Percentiles rank a stretch among this genome's conserved stretches.
Evolutionary conservation across 2,797 vertebrate species (phyloP).

Genomic region (Heliangelus exortis): DNA sequence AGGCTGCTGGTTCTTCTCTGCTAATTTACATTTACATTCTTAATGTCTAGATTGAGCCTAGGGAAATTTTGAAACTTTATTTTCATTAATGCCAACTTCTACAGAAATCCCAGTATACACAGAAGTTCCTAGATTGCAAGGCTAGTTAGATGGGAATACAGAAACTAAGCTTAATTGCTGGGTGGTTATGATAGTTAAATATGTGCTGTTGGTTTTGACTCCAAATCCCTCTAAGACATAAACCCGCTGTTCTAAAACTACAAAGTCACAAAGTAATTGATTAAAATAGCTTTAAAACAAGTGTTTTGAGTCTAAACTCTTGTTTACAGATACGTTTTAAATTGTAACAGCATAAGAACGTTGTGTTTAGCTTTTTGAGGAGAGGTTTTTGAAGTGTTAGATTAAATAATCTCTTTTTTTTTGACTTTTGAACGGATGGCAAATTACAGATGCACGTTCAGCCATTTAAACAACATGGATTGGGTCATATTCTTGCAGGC

Average conservation of each 20-base stretch:
- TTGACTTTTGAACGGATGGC: background rate
- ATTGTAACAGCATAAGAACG: background rate
- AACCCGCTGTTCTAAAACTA: conserved; percentile 42
- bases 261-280: conserved; percentile 29
- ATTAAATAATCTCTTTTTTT: background rate
- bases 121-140: conserved; percentile 67
- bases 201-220: conserved; percentile 72
- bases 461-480: background rate
- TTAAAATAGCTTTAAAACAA: conserved; percentile 61
- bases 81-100: conserved; percentile 81
- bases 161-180: conserved; percentile 69
- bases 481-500: background rate
- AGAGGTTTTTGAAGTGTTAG: conserved; percentile 23
- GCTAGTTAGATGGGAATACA: conserved; percentile 69
- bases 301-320: conserved; percentile 10
- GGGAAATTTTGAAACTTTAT: conserved; percentile 80
- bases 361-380: background rate
- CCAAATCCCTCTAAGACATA: conserved; percentile 37
- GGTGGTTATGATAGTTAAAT: conserved; percentile 75
- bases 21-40: conserved; percentile 85
- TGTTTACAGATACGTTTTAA: background rate
- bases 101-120: conserved; percentile 72
- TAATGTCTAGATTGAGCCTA: conserved; percentile 78
- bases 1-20: conserved; percentile 70
- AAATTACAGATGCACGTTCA: background rate